Evolutionary conservation across 1,140 invertebrate species (phyloP), one percentile per base, ranked within the genome.

Genomic region (Oreohelix idahoensis): DNA sequence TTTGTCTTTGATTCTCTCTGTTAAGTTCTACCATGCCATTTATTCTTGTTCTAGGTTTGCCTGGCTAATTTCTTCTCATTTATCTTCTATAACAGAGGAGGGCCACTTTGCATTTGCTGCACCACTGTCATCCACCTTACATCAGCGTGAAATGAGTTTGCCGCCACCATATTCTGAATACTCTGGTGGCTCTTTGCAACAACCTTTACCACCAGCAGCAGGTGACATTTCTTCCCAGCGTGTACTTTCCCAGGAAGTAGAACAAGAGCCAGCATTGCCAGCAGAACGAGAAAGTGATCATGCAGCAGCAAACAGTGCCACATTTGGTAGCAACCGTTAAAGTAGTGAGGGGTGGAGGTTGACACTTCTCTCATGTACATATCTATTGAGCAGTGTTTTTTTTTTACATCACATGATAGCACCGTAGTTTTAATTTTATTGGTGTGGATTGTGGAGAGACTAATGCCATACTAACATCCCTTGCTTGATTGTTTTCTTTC

Each of bases 91-190:
- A 8, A 49, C 42, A 74, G 71, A 74, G 2, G 42, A 49, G 11
- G 42, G 23, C n/a, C 38, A 39, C 39, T 69, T 66, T 79, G 36
- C 58, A 38, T 42, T 77, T 29, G 45, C n/a, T 35, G 0, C 23
- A 69, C 36, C 51, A 45, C 32, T 36, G 35, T 36, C 32, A 39
- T 11, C 53, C 10, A 66, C 15, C 2, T 45, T 39, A n/a, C 42
- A 45, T 29, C 42, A 17, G 11, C 32, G n/a, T 2, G 42, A 51
- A 10, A n/a, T 45, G 2, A 53, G 29, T 32, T 8, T 53, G 17
- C 58, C 58, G 26, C 58, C 77, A 69, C 51, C 77, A 8, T 79
- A 63, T 29, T 35, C 58, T 23, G 77, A 66, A 36, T 69, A 35
- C n/a, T 32, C 5, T 39, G 1, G 10, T 35, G 38, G 77, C 5